Conservation (phyloP, 2,797 vertebrate genomes). For the Naso thynnoides region DNA sequence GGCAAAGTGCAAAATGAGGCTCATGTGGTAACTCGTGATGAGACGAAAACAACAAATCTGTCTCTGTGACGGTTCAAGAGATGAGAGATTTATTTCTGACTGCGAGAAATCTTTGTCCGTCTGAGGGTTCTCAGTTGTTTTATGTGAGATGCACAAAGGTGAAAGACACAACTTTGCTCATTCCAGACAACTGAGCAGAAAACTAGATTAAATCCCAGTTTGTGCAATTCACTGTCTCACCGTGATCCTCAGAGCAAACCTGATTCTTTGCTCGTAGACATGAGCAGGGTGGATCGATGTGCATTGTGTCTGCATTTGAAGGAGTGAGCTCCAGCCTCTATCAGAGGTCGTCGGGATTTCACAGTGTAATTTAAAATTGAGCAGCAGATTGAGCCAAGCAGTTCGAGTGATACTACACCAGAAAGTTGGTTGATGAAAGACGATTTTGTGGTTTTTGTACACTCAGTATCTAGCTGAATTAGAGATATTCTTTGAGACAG, state of each 20-base stretch:
- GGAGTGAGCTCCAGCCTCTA: slow-evolving; percentile 23
- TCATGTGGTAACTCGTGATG: slow-evolving; percentile 45
- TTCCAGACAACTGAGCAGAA: slow-evolving; percentile 32
- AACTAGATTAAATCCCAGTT: slow-evolving; percentile 40
- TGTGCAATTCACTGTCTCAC: slow-evolving; percentile 31
- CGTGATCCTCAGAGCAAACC: slow-evolving; percentile 27
- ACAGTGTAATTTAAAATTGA: slow-evolving; percentile 14
- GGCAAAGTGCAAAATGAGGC: slow-evolving; percentile 59
- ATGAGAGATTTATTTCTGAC: slow-evolving; percentile 14
- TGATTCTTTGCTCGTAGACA: slow-evolving; percentile 6
- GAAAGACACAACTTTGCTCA: slow-evolving; percentile 14
- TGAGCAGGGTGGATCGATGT: slow-evolving; percentile 24
- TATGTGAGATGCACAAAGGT: background rate
- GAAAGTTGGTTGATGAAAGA: slow-evolving; percentile 1
- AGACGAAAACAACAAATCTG: slow-evolving; percentile 33
- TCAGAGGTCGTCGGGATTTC: slow-evolving; percentile 15
- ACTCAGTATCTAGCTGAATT: background rate
- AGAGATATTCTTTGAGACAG: background rate
- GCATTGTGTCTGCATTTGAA: slow-evolving; percentile 40
- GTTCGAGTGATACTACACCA: slow-evolving; percentile 16
- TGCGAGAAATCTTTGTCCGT: background rate
- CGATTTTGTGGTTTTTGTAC: background rate
- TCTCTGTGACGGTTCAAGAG: slow-evolving; percentile 15
- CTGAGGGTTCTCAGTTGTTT: slow-evolving; percentile 17
- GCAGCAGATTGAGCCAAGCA: slow-evolving; percentile 9